Evolutionary conservation across 2,888 invertebrate species (phyloP), one percentile per base, ranked within the genome.

Genomic region (Dioctria rufipes): DNA sequence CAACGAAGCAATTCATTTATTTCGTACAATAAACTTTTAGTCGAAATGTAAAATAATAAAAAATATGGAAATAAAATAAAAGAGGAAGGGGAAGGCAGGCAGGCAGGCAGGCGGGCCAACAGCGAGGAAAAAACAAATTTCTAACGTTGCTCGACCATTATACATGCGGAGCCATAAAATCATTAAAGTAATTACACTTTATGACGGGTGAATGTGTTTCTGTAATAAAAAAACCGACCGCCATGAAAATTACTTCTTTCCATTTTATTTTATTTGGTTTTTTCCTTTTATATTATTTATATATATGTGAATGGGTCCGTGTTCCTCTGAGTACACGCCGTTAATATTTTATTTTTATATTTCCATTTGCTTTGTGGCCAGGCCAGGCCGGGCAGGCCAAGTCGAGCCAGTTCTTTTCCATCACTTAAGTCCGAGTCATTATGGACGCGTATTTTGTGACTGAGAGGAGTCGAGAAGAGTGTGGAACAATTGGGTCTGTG

Each of bases 151-250:
- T 78, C 81, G 82, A 77, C 77, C 82, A 80, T 80, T 80, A 81
- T 82, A 80, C 82, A 82, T 81, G 81, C 82, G 84, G 84, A 84
- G 84, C 84, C 84, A 84, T 84, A 84, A 84, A 84, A 84, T 84
- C 84, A 84, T 84, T 84, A 84, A 84, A 84, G 84, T 84, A 84
- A 84, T 84, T 84, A 84, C 84, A 84, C 84, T 84, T 84, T 84
- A 84, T 83, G 84, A 84, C 83, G 84, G 84, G 84, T 83, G 84
- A 82, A 80, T 82, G 82, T 82, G 82, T 82, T 81, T 82, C 81
- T 82, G 82, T 82, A 82, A 82, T 82, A 82, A 82, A 82, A 81
- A 82, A 82, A 80, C 80, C 78, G 81, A 81, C 82, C 82, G 82
- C 80, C 82, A 82, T 82, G 82, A 80, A 82, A 82, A 82, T 82